Base-by-base conservation (phyloP, 2,888 invertebrate genomes). In the Drosophila nigricruria region DNA sequence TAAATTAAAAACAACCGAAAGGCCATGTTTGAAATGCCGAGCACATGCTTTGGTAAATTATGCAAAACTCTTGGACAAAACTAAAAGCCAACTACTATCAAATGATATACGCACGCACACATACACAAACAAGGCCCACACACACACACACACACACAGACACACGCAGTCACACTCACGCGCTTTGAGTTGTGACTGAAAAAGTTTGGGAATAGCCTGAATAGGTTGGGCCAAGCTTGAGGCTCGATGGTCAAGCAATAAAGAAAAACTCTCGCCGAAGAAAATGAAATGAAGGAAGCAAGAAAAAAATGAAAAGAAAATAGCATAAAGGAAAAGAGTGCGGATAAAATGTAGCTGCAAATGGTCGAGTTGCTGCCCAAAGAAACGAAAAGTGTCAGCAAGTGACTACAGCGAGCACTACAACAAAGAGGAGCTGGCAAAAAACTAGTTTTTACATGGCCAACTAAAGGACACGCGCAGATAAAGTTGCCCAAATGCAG, bases 311-410 rank as follows among this genome's bases (percentile, higher is more conserved):
- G n/a, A 47, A 59, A 45, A 14, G 18, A 43, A 42, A 18, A 45
- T 64, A 14, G 16, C 5, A 10, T 0, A 1, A 34, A 62, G 8
- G 63, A 42, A 57, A 40, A 47, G 53, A 71, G 63, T 66, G 54
- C 40, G 62, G 80, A 84, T 88, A 86, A 86, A 88, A 77, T 82
- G 73, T 81, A 70, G 73, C 72, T 70, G 60, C 75, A 60, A 77
- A 78, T 66, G 75, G 70, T 79, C 64, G 61, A 79, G 60, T 43
- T 65, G 70, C 63, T 65, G 59, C 47, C 72, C 67, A 67, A 73
- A 70, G 75, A 78, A 88, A 77, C 75, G 78, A 77, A 86, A 85
- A 85, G 83, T 88, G 84, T 85, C 84, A 87, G 87, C 77, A 76
- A 78, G 83, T 68, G 65, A 76, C 70, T 81, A 73, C 42, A 77